Evolutionary conservation across 2,797 vertebrate species (phyloP).

Genomic region (Atherinosoma microstoma): DNA sequence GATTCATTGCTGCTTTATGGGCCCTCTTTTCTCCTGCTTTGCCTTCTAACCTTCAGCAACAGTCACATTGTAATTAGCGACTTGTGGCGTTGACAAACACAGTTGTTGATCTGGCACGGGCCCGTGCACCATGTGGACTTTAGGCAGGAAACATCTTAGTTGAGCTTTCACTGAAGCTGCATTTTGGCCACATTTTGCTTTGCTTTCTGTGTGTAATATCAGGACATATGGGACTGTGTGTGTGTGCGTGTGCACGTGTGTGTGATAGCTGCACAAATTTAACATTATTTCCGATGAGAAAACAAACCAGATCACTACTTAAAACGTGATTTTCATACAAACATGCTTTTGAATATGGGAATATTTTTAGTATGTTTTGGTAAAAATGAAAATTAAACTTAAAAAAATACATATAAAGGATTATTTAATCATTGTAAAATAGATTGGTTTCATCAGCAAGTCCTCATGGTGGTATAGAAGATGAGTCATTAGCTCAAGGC

Average conservation of each 20-base stretch:
- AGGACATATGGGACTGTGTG: constrained; percentile 17
- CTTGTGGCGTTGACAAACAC: constrained; percentile 50
- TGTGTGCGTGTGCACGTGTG: background rate
- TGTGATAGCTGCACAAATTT: background rate
- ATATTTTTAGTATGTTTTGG: too few relatives aligned
- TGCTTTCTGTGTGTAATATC: constrained; percentile 26
- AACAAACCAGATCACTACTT: background rate
- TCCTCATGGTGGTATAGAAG: too few relatives aligned
- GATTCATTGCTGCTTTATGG: constrained; percentile 47
- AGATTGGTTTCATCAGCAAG: too few relatives aligned
- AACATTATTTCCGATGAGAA: background rate
- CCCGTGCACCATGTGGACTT: constrained; percentile 29
- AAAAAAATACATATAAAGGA: too few relatives aligned
- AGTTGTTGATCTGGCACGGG: constrained; percentile 57
- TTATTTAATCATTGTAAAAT: too few relatives aligned
- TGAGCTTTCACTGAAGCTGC: constrained; percentile 16
- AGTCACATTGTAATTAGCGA: constrained; percentile 49
- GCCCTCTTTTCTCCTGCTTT: constrained; percentile 9
- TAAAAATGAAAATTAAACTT: too few relatives aligned
- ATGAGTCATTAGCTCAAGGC: too few relatives aligned
- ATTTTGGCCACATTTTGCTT: constrained; percentile 30
- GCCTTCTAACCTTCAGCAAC: constrained; percentile 25
- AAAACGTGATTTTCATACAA: background rate
- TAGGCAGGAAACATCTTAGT: constrained; percentile 32
- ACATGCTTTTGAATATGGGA: background rate